Percentiles rank a stretch among this genome's conserved stretches.
Evolutionary conservation across 2,113 vertebrate genomes (phyloP).

Genomic region (Pseudorasbora parva): DNA sequence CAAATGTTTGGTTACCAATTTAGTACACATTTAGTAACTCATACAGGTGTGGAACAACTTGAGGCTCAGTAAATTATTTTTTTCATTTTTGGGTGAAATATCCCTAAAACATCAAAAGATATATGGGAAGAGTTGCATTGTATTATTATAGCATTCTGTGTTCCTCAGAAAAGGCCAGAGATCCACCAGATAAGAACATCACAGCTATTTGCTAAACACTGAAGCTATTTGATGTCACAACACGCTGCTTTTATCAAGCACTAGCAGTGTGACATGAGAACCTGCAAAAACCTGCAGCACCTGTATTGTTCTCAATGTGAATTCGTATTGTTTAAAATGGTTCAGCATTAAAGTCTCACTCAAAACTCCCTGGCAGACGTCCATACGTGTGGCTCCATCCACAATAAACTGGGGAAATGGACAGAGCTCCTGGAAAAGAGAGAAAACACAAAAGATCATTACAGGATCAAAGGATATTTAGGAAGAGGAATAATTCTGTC

Average conservation of each 20-base stretch:
- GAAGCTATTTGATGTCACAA: background rate
- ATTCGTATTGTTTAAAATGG: background rate
- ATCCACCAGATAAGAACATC: too few relatives aligned
- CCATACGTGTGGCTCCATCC: slow-evolving; percentile 61
- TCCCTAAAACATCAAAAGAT: background rate
- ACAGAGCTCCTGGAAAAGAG: slow-evolving; percentile 69
- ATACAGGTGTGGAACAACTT: too few relatives aligned
- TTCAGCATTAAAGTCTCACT: slow-evolving; percentile 48
- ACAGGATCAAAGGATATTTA: background rate
- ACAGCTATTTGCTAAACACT: background rate
- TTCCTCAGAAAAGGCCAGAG: too few relatives aligned
- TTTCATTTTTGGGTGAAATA: too few relatives aligned
- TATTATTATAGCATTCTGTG: background rate
- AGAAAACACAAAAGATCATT: background rate
- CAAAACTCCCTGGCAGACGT: slow-evolving; percentile 68
- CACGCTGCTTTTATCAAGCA: background rate
- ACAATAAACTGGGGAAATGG: slow-evolving; percentile 65
- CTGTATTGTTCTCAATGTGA: background rate
- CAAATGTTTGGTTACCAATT: too few relatives aligned
- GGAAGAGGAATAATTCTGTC: too few relatives aligned
- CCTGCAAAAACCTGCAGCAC: background rate
- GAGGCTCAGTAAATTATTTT: too few relatives aligned
- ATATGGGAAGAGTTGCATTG: too few relatives aligned
- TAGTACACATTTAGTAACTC: too few relatives aligned
- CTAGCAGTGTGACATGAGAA: background rate